A percentile compares a stretch with the other conserved stretches of the same genome.
These are phyloP conservation scores for Manis javanica DNA, from an alignment of 2,797 vertebrate species.

Conservation along the genomic window DNA sequence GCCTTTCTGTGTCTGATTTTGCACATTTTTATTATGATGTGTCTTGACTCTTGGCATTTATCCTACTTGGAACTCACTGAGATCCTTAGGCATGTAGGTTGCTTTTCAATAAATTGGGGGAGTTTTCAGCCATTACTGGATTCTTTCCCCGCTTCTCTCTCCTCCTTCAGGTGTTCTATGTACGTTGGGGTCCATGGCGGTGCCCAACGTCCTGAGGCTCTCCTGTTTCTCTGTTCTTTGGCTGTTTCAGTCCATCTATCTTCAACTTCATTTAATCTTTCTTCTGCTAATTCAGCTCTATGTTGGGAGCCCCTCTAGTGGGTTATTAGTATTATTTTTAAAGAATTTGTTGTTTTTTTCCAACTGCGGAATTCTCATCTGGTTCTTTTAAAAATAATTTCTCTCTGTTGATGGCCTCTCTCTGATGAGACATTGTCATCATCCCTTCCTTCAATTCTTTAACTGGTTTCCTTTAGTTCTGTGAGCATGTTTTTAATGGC, in stretches of 20 bases:
- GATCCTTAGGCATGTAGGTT: neutral
- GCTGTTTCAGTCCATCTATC: neutral
- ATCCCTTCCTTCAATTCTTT: neutral
- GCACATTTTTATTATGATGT: neutral
- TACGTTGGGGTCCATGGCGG: neutral
- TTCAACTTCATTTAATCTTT: neutral
- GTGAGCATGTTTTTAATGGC: neutral
- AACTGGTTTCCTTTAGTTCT: neutral
- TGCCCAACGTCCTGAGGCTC: neutral
- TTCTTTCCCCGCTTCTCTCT: neutral
- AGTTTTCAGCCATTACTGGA: no score
- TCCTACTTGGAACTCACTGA: neutral
- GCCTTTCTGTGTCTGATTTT: neutral
- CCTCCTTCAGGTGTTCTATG: neutral
- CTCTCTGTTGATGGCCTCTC: neutral
- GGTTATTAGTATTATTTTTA: neutral
- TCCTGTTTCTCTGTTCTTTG: neutral
- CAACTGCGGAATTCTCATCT: neutral
- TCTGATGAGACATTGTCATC: neutral
- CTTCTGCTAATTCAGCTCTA: neutral
- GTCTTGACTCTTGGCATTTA: neutral
- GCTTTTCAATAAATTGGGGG: neutral
- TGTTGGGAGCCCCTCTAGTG: neutral
- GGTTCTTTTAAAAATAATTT: neutral
- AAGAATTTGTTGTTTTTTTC: neutral